Evolutionary conservation across 2,888 invertebrate species (phyloP), one percentile per base, ranked within the genome.

Genomic region (Eupithecia insigniata): DNA sequence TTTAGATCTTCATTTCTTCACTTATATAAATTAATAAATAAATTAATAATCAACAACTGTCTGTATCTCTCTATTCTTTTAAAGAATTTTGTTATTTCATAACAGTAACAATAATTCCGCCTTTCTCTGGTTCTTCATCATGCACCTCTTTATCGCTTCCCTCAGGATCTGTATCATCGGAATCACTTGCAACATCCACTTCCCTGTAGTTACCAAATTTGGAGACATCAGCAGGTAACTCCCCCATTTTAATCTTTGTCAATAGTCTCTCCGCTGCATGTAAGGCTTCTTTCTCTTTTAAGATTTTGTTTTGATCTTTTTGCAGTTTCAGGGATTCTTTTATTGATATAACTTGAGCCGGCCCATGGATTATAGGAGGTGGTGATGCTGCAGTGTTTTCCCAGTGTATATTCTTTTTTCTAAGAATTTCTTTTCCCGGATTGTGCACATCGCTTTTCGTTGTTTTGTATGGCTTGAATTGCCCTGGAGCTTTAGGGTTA

Each of bases 361-460:
- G 91, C 68, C 95, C 95, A 80, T 95, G 94, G 58, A 95, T 81
- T 58, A 92, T 94, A 0, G 93, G 92, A 0, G 96, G 96, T 55
- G 96, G 96, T 10, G 96, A 96, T 8, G 96, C 96, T 18, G 96
- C 95, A 0, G 96, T 96, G 7, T 95, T 91, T 86, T 96, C 96
- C 95, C 96, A 96, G 79, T 95, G 80, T 83, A 94, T 94, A 77
- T 92, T 87, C 78, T 92, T 95, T 72, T 93, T 94, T 67, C 95
- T 88, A 0, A 82, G 72, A 67, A 92, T 90, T 81, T 95, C 95
- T 80, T 95, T 95, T 69, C 87, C 87, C 28, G 95, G 95, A 80
- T 95, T 91, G 74, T 95, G 95, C 3, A 94, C 94, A 85, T 95
- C 90, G 1, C 92, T 90, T 74, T 83, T 92, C 10, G 95, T 95